Base-by-base conservation (phyloP, 2,888 invertebrate genomes). In the Lasioglossum lativentre region DNA sequence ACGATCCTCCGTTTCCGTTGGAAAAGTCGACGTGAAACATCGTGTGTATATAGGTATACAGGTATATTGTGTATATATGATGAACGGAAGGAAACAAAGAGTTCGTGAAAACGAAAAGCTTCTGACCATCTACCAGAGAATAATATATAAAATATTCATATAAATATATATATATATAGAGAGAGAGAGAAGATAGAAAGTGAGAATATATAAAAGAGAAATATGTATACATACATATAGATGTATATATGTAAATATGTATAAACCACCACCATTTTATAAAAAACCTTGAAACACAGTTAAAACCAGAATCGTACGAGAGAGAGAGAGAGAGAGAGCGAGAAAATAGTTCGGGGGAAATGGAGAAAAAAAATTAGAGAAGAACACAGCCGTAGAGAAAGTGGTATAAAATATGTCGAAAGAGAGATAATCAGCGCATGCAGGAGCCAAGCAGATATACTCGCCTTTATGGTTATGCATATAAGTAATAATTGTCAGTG, bases 391-490 rank as follows among this genome's bases (percentile, higher is more conserved):
- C 74, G 75, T 66, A 74, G 47, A 56, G 47, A 56, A 27, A 83
- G n/a, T 40, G 59, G 70, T 68, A 68, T 66, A 80, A 83, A 85
- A 75, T 34, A 72, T 82, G 34, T 63, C 16, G 30, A 34, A 30
- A 63, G 77, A 87, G 86, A 91, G 84, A 91, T 68, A 88, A 86
- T 87, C 77, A 92, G 90, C 80, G 86, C 94, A 94, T 94, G 94
- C 93, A 93, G 93, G 93, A 92, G 90, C 91, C 93, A 94, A 93
- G 93, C 94, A 92, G 52, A 86, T 86, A 93, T 92, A 91, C 90
- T 93, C 90, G 91, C 90, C 90, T 85, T 68, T 91, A 91, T 88
- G 84, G 84, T 91, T 63, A 92, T 89, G 90, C 92, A 92, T 90
- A 91, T 91, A n/a, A 88, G 86, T 88, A 30, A 30, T 16, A 88